These are phyloP conservation scores for Colletes latitarsis DNA, from an alignment of 1,140 invertebrate genomes.

Conservation along the genomic window DNA sequence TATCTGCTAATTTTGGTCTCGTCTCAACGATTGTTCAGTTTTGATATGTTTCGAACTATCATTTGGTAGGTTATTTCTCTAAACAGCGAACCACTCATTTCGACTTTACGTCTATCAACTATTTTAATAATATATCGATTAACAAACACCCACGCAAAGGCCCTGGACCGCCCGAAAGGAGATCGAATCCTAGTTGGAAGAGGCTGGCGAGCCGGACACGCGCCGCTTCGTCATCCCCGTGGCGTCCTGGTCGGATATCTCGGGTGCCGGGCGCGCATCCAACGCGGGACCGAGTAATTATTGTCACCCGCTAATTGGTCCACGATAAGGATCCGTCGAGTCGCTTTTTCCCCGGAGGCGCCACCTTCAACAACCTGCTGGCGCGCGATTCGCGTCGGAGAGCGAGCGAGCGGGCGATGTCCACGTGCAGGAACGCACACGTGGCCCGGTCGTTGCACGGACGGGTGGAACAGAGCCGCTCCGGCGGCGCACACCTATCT, in stretches of 20 bases:
- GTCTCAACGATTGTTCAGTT: too few species aligned
- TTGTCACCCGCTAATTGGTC: slow-evolving; percentile 41
- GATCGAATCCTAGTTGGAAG: not conserved
- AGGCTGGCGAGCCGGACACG: not conserved
- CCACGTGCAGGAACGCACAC: slow-evolving; percentile 24
- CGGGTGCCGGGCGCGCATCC: not conserved
- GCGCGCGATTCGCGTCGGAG: slow-evolving; percentile 38
- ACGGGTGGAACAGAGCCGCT: slow-evolving; percentile 26
- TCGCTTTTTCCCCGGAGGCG: not conserved
- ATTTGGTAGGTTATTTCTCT: too few species aligned
- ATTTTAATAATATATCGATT: too few species aligned
- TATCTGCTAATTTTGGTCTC: too few species aligned
- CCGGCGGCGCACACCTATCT: slow-evolving; percentile 36
- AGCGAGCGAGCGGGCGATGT: not conserved
- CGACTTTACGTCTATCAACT: too few species aligned
- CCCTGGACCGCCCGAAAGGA: too few species aligned
- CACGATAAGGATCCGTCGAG: slow-evolving; percentile 51
- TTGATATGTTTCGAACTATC: too few species aligned
- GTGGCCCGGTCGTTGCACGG: slow-evolving; percentile 36
- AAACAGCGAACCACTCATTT: too few species aligned
- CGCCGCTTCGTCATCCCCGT: not conserved
- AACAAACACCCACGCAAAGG: too few species aligned
- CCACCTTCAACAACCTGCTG: slow-evolving; percentile 49
- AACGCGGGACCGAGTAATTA: slow-evolving; percentile 9
- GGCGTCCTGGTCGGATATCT: not conserved